Evolutionary conservation across 2,113 vertebrate genomes (phyloP).

Genomic region (Rattus rattus): DNA sequence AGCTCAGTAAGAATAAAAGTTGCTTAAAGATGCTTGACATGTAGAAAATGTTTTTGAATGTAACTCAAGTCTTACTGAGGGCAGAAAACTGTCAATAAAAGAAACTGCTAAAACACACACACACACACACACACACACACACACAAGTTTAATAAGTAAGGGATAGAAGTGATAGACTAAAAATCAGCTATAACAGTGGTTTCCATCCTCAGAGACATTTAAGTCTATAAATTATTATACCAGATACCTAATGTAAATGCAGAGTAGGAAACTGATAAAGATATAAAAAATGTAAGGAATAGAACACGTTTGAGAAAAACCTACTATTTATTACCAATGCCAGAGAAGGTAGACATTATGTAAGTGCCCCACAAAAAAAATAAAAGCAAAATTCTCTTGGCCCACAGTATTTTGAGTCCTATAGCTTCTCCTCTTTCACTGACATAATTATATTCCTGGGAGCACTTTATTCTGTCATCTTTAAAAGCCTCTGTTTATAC

Average conservation of each 20-base stretch:
- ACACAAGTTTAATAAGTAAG: background rate
- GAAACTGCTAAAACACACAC: background rate
- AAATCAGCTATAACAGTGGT: too few relatives aligned
- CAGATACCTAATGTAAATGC: background rate
- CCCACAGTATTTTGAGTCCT: background rate
- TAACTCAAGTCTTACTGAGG: background rate
- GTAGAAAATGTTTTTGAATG: background rate
- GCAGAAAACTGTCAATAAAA: background rate
- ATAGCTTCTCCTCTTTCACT: background rate
- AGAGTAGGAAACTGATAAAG: background rate
- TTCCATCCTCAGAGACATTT: background rate
- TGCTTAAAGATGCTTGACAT: slow-evolving; percentile 58
- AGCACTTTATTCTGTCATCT: background rate
- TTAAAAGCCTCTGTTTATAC: background rate
- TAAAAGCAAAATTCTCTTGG: background rate
- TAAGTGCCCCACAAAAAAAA: background rate
- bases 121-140: background rate
- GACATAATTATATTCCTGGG: background rate
- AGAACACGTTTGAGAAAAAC: background rate
- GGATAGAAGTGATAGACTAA: background rate
- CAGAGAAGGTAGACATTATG: background rate
- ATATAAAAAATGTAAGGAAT: background rate
- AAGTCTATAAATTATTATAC: background rate
- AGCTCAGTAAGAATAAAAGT: slow-evolving; percentile 38
- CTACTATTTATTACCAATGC: background rate